These are phyloP conservation scores for Zaprionus ornatus DNA, from an alignment of 1,140 invertebrate genomes.

Conservation along the genomic window DNA sequence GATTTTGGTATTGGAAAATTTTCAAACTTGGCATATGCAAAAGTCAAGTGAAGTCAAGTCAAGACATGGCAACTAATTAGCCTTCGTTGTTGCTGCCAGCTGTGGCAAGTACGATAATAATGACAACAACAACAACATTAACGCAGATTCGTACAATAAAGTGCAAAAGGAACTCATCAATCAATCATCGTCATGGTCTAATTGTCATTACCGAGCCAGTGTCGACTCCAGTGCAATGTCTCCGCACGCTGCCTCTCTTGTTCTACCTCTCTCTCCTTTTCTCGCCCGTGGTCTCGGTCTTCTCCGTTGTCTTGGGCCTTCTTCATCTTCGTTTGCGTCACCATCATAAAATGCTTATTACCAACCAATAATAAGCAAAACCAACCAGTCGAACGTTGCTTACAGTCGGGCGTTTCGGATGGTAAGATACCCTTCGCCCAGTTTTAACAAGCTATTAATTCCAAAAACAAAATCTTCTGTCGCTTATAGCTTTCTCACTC, in stretches of 20 bases:
- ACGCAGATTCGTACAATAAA: constrained; percentile 26
- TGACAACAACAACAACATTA: constrained; percentile 21
- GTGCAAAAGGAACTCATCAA: constrained; percentile 64
- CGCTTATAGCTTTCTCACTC: no score
- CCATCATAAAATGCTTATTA: constrained; percentile 72
- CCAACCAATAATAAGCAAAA: constrained; percentile 65
- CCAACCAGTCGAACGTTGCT: not conserved
- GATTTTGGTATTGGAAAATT: constrained; percentile 17
- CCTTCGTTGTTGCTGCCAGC: constrained; percentile 28
- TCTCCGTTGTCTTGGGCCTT: not conserved
- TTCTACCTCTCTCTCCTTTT: not conserved
- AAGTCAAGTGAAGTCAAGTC: constrained; percentile 22
- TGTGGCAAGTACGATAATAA: constrained; percentile 8
- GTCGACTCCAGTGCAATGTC: not conserved
- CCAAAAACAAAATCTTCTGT: no score
- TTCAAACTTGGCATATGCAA: constrained; percentile 32
- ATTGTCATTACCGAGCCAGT: constrained; percentile 54
- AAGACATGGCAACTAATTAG: constrained; percentile 35
- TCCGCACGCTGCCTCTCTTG: not conserved
- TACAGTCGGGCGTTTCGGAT: no score
- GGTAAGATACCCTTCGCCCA: no score
- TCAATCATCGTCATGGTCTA: constrained; percentile 73
- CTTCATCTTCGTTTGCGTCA: constrained; percentile 22
- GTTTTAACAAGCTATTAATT: no score
- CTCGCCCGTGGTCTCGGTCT: not conserved